Evolutionary conservation across 2,797 vertebrate species (phyloP).

Genomic region (Thunnus albacares): DNA sequence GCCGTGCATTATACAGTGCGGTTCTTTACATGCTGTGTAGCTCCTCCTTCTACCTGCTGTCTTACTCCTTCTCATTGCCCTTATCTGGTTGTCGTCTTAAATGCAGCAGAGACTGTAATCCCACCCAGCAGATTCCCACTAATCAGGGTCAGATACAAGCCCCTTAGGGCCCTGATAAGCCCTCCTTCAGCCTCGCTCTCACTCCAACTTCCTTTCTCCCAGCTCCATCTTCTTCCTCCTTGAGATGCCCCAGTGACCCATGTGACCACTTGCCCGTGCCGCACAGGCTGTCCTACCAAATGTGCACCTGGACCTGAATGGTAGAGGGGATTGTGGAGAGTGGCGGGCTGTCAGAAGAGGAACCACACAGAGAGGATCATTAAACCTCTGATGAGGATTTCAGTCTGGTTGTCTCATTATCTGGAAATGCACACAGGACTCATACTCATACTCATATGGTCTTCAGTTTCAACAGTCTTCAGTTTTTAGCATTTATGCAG

Average conservation of each 20-base stretch:
- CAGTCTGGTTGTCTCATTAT: slow-evolving; percentile 7
- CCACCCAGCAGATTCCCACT: slow-evolving; percentile 64
- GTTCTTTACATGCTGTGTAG: slow-evolving; percentile 3
- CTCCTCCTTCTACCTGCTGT: neutral
- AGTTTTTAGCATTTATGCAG: neutral
- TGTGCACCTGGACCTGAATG: neutral
- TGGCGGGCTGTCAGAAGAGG: neutral
- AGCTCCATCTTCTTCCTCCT: neutral
- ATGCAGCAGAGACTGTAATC: slow-evolving; percentile 63
- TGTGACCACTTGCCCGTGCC: neutral
- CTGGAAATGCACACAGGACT: neutral
- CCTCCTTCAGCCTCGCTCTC: slow-evolving; percentile 2
- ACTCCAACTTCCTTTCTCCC: slow-evolving; percentile 7
- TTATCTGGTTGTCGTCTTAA: slow-evolving; percentile 49
- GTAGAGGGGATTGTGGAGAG: neutral
- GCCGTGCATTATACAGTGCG: neutral
- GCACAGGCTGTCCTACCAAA: neutral
- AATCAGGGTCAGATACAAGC: slow-evolving; percentile 65
- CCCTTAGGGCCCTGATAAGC: slow-evolving; percentile 49
- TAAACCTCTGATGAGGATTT: slow-evolving; percentile 11
- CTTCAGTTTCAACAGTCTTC: neutral
- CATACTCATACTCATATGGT: neutral
- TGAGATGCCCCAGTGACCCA: slow-evolving; percentile 20
- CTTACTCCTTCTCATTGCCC: slow-evolving; percentile 12
- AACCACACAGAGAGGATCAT: slow-evolving; percentile 8